These are phyloP conservation scores for Phrynocephalus vlangalii DNA, from an alignment of 2,797 vertebrate species.

Conservation along the genomic window DNA sequence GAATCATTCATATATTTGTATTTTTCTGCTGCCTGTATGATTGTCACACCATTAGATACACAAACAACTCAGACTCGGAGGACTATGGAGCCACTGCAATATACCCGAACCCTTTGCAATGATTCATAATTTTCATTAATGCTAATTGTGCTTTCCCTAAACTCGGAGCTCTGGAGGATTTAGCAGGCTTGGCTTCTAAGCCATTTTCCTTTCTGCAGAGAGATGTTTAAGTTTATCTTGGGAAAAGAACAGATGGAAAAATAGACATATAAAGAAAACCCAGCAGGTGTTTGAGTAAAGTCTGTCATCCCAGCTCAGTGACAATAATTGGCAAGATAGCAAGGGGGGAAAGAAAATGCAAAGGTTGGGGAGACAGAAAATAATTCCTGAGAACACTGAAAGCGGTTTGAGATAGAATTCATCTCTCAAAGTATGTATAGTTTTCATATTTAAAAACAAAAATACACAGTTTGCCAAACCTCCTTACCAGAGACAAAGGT, in stretches of 20 bases:
- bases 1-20: too few species aligned
- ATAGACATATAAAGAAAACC: conserved; percentile 8
- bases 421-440: not conserved
- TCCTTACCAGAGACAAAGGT: not conserved
- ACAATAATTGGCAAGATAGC: rapidly evolving
- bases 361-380: not conserved
- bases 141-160: conserved; percentile 19
- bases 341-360: not conserved
- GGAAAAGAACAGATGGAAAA: conserved; percentile 38
- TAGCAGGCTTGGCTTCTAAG: not conserved
- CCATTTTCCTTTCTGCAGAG: not conserved
- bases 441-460: not conserved
- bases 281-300: conserved; percentile 21
- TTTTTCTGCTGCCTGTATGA: too few species aligned
- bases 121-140: not conserved
- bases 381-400: not conserved
- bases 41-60: too few species aligned
- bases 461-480: not conserved
- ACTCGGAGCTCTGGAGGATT: rapidly evolving
- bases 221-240: conserved; percentile 18
- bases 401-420: not conserved
- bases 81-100: rapidly evolving
- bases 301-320: conserved; percentile 10
- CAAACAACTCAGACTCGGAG: conserved; percentile 11
- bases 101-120: rapidly evolving